Evolutionary conservation across 2,888 invertebrate species (phyloP), one percentile per base, ranked within the genome.

Genomic region (Cantharis nigra): DNA sequence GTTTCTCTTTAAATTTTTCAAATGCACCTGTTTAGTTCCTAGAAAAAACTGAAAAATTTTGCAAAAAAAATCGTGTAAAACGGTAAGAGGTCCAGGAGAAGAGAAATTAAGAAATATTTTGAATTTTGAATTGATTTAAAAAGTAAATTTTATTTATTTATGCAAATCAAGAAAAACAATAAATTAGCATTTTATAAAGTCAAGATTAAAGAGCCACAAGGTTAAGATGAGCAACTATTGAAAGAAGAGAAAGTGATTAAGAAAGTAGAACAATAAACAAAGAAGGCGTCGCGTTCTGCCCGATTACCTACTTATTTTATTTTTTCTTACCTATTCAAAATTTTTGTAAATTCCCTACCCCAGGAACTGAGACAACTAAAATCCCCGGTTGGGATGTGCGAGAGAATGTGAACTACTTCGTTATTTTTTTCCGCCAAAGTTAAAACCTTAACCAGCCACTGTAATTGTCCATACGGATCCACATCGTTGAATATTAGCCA

Each of bases 351-450:
- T 87, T 95, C 94, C 77, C 91, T 89, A 23, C 83, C 82, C 95
- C 96, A 98, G 0, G 93, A 91, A 33, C 90, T 87, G 72, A 93
- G 91, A 75, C 96, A 94, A 80, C 93, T 92, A 3, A 3, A 10
- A 9, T 70, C 70, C 9, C 96, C 96, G 0, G 95, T 92, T 0
- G 97, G 96, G 70, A 97, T 92, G 84, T 98, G 98, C 0, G 93
- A 92, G 63, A 98, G 88, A 69, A 98, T 93, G 84, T 97, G 97
- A 0, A 98, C 98, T 83, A 80, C 78, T 85, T 97, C 96, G 0
- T 91, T 91, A 2, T 91, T 91, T 49, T 88, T 85, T 87, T 98
- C 87, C 13, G 87, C 86, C 77, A 81, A 77, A 62, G 77, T 49
- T 69, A 87, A 78, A 5, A 83, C 81, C 49, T 84, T 77, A 5